Evolutionary conservation across 2,113 vertebrate species (phyloP).

Genomic region (Maccullochella peelii): DNA sequence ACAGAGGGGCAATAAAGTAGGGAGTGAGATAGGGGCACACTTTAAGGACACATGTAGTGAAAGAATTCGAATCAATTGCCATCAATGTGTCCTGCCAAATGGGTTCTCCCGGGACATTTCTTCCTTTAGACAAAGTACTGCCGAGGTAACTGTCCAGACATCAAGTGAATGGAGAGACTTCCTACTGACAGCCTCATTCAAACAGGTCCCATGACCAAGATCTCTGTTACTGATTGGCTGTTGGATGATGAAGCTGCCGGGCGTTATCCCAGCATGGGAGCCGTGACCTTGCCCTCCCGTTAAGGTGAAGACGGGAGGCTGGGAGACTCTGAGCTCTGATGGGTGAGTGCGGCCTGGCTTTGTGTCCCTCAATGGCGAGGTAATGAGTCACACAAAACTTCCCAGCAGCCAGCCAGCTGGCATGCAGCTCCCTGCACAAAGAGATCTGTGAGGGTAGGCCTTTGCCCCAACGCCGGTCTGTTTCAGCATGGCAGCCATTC

Average conservation of each 20-base stretch:
- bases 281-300: constrained; percentile 49
- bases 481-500: constrained; percentile 37
- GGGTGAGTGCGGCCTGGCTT: constrained; percentile 34
- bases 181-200: constrained; percentile 46
- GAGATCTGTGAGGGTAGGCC: constrained; percentile 37
- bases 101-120: constrained; percentile 56
- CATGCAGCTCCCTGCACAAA: constrained; percentile 59
- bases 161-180: constrained; percentile 48
- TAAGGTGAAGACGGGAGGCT: constrained; percentile 44
- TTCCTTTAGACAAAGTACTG: constrained; percentile 58
- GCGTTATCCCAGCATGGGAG: constrained; percentile 26
- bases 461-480: constrained; percentile 19
- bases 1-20: constrained; percentile 46
- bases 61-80: constrained; percentile 59
- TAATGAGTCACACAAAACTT: constrained; percentile 63
- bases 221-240: constrained; percentile 42
- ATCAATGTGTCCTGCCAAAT: constrained; percentile 27
- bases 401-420: constrained; percentile 72
- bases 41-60: constrained; percentile 59
- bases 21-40: constrained; percentile 34
- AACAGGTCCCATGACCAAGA: constrained; percentile 27
- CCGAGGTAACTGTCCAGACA: constrained; percentile 70
- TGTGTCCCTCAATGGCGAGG: constrained; percentile 58
- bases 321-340: constrained; percentile 25
- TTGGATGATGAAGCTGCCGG: background rate